Evolutionary conservation across 2,888 invertebrate species (phyloP).

Genomic region (Schizaphis graminum): DNA sequence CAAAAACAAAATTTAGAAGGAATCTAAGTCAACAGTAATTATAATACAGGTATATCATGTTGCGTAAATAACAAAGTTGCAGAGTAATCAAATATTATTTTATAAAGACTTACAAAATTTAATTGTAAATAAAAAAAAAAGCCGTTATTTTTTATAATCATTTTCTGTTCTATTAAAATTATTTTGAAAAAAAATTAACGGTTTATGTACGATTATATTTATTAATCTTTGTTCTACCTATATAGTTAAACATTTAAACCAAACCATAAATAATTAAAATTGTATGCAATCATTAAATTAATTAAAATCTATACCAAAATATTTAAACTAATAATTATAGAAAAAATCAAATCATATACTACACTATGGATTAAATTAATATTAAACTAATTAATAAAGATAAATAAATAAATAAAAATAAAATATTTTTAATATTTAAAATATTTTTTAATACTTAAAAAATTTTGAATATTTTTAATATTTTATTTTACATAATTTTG

Average conservation of each 20-base stretch:
- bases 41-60: not conserved
- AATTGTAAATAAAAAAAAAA: not conserved
- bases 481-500: not conserved
- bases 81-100: not conserved
- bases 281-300: not conserved
- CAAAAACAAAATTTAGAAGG: not conserved
- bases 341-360: not conserved
- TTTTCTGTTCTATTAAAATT: not conserved
- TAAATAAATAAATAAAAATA: not conserved
- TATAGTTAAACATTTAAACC: not conserved
- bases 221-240: not conserved
- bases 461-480: not conserved
- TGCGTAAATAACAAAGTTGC: not conserved
- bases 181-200: not conserved
- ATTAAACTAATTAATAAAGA: not conserved
- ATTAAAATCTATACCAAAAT: not conserved
- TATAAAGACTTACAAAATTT: not conserved
- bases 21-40: not conserved
- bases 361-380: not conserved
- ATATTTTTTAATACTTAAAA: too few species aligned
- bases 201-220: not conserved
- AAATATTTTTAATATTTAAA: not conserved
- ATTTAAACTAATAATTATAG: not conserved
- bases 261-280: not conserved
- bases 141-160: not conserved